Percentiles rank a stretch among this genome's conserved stretches.
Conservation (phyloP, 2,113 vertebrate genomes). For the Elanus axillaris region DNA sequence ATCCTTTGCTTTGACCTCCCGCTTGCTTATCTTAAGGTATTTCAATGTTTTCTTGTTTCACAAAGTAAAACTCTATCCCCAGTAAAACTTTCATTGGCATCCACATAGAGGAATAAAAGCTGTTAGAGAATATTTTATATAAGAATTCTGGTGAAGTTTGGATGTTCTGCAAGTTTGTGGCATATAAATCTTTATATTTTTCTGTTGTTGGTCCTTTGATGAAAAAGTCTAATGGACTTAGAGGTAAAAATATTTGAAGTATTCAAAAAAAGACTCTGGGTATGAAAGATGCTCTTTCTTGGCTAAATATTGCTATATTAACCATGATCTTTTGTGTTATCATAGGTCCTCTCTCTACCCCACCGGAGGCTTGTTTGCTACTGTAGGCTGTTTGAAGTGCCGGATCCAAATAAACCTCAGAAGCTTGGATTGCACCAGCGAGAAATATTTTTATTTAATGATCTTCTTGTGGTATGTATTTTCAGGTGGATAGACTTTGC, state of each 20-base stretch:
- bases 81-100: neutral
- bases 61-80: neutral
- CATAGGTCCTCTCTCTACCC: conserved; percentile 90
- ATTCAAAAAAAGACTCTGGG: neutral
- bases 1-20: neutral
- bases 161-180: neutral
- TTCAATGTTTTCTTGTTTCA: neutral
- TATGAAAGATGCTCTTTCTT: neutral
- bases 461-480: conserved; percentile 91
- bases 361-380: conserved; percentile 97
- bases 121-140: neutral
- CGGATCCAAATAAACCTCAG: conserved; percentile 95
- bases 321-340: neutral
- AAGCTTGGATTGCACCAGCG: conserved; percentile 94
- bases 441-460: conserved; percentile 98
- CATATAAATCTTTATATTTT: neutral
- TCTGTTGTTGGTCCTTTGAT: neutral
- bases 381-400: conserved; percentile 95
- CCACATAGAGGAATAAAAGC: neutral
- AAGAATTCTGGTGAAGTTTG: neutral
- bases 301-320: neutral
- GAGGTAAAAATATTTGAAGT: neutral
- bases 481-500: neutral
- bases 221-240: neutral
- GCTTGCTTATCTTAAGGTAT: neutral